Base-by-base conservation (phyloP, 2,113 vertebrate genomes). In the Baryphthengus martii region DNA sequence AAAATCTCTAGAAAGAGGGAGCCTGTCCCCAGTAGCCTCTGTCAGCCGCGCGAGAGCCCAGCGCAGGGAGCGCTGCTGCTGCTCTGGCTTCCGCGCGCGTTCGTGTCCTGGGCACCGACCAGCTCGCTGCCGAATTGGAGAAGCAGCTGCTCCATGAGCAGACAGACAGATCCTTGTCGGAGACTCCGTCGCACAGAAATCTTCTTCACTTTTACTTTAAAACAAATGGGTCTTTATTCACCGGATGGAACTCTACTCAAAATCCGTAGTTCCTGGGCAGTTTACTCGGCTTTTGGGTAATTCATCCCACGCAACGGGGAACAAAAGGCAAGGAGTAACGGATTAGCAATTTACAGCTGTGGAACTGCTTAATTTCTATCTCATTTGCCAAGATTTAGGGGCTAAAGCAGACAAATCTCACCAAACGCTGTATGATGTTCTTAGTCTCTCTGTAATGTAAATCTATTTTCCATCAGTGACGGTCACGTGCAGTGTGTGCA, bases 11-110 rank as follows among this genome's bases (percentile, higher is more conserved):
- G 33, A 63, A 25, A 12, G 49, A 19, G 10, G 1, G 31, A 45
- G 17, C 49, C 35, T 59, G 25, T 76, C 35, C 70, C 24, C 24
- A 4, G 53, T 5, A 16, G 16, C 13, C 19, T n/a, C 50, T 67
- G 55, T 10, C n/a, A 6, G 1, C 66, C 8, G 6, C 2, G 29
- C 40, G 14, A 18, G 35, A 76, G 45, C 55, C 70, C 17, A 20
- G 65, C 3, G 23, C 23, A 6, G 18, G 31, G 33, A 62, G 39
- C 0, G 0, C 10, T 10, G 10, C 56, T 71, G 74, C 62, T 37
- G 61, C 0, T n/a, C n/a, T n/a, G 0, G 18, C 29, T 37, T 17
- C 85, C 17, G 33, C 4, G 0, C 0, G 0, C 1, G 2, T 17
- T 13, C 55, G 3, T 3, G 26, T 3, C 5, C 70, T 11, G 31